phyloP scores from a whole-genome alignment of 2,888 invertebrate species.

The Hybos culiciformis region DNA sequence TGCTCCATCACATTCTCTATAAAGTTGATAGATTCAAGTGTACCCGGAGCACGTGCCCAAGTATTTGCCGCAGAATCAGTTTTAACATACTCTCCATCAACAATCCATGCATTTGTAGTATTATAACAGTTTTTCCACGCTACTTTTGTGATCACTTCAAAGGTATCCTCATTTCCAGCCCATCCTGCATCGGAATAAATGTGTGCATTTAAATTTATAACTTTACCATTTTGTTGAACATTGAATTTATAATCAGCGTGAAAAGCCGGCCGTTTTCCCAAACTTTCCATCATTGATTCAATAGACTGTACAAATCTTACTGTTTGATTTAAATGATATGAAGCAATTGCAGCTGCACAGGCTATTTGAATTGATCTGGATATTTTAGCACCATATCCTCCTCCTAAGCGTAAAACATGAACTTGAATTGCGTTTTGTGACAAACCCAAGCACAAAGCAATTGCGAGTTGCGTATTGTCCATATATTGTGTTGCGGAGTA shows the following conservation, averaged over 20 bases:
- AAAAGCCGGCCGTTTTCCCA: constrained; percentile 52
- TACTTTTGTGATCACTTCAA: constrained; percentile 26
- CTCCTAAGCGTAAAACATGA: constrained; percentile 59
- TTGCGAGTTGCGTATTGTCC: constrained; percentile 42
- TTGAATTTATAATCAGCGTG: constrained; percentile 51
- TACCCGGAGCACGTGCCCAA: constrained; percentile 48
- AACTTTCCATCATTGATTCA: constrained; percentile 53
- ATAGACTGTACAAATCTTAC: constrained; percentile 57
- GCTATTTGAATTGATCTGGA: constrained; percentile 44
- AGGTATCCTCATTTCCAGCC: constrained; percentile 39
- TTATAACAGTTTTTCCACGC: constrained; percentile 48
- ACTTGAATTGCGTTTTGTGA: constrained; percentile 56
- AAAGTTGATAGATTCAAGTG: constrained; percentile 47
- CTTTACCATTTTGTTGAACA: constrained; percentile 47
- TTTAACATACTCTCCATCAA: constrained; percentile 47
- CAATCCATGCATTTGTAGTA: constrained; percentile 48
- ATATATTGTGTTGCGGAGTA: constrained; percentile 51
- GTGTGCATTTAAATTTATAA: constrained; percentile 47
- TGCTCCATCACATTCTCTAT: constrained; percentile 55
- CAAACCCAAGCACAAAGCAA: constrained; percentile 43
- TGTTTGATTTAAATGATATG: constrained; percentile 43
- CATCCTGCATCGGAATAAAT: constrained; percentile 44
- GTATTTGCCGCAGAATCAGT: constrained; percentile 59
- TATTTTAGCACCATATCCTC: constrained; percentile 69
- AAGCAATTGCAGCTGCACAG: constrained; percentile 55